Percentiles rank a stretch among this genome's conserved stretches.
Evolutionary conservation across 2,113 vertebrate genomes (phyloP).

Genomic region (Malurus alboscapulatus): DNA sequence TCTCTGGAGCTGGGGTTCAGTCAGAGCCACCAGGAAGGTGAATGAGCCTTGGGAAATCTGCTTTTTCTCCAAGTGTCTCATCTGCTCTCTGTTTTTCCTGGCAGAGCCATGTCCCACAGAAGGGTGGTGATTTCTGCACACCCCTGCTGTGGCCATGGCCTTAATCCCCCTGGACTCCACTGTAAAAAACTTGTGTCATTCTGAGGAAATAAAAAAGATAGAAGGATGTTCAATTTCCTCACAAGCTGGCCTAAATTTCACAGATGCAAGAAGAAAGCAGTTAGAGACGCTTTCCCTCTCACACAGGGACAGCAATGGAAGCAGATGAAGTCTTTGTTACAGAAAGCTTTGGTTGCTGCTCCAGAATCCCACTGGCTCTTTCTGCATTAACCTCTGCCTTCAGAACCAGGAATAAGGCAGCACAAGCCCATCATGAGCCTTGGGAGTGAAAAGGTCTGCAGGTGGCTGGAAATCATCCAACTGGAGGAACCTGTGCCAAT

Average conservation of each 20-base stretch:
- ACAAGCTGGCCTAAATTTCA: background rate
- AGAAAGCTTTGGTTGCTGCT: background rate
- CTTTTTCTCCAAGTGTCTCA: background rate
- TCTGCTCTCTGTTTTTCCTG: background rate
- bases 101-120: background rate
- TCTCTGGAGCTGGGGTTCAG: background rate
- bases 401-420: background rate
- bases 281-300: background rate
- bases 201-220: background rate
- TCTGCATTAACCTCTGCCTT: background rate
- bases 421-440: background rate
- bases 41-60: background rate
- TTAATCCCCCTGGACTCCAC: background rate
- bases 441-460: background rate
- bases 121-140: background rate
- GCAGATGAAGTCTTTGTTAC: background rate
- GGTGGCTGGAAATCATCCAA: background rate
- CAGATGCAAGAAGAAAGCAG: background rate
- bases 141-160: background rate
- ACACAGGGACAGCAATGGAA: background rate
- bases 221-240: background rate
- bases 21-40: background rate
- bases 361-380: background rate
- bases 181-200: fast-evolving
- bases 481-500: background rate